These are phyloP conservation scores for Apistogramma diplotaenia DNA, from an alignment of 2,113 vertebrate species.

Conservation along the genomic window DNA sequence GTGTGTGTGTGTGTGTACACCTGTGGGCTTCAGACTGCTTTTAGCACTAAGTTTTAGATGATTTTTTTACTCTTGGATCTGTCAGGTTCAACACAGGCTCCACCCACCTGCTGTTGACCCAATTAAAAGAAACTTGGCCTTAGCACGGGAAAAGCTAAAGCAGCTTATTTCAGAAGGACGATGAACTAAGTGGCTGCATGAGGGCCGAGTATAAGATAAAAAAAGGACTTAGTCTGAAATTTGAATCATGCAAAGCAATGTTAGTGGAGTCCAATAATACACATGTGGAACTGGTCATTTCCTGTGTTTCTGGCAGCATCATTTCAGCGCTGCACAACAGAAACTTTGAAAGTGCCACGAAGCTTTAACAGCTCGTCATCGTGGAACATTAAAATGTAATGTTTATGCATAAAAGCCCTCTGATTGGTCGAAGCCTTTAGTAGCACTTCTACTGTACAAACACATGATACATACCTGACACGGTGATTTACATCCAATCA, in stretches of 20 bases:
- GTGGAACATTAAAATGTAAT: background rate
- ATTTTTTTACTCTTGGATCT: no score
- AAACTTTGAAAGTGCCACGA: background rate
- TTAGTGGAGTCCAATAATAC: background rate
- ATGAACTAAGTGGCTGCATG: background rate
- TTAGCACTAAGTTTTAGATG: no score
- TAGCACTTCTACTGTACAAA: background rate
- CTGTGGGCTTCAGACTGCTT: no score
- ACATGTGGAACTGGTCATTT: background rate
- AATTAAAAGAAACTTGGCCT: no score
- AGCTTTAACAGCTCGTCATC: background rate
- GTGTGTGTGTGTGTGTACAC: no score
- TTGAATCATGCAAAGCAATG: background rate
- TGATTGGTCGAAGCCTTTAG: background rate
- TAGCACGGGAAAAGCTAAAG: background rate
- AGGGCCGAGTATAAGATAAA: background rate
- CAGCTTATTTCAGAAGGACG: background rate
- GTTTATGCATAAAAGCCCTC: background rate
- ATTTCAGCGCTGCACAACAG: background rate
- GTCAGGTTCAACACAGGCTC: no score
- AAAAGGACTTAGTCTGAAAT: background rate
- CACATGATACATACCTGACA: slow-evolving; percentile 26
- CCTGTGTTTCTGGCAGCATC: background rate
- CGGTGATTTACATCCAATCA: background rate
- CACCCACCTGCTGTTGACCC: no score